Evolutionary conservation across 2,888 invertebrate genomes (phyloP).

Genomic region (Synanthedon myopaeformis): DNA sequence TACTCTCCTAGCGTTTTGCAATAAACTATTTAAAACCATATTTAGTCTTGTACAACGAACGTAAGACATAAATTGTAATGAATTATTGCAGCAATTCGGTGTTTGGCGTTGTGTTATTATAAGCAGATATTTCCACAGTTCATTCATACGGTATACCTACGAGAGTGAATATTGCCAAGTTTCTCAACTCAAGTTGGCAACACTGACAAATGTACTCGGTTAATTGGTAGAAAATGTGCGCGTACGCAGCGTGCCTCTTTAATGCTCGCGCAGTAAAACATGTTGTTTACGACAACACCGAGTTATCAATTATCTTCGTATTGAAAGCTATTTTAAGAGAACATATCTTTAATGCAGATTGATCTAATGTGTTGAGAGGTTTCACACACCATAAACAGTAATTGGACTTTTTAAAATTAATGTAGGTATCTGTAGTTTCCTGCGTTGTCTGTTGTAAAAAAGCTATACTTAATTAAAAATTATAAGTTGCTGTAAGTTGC

Average conservation of each 20-base stretch:
- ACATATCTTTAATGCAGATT: background rate
- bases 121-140: background rate
- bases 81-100: conserved; percentile 16
- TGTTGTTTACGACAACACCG: conserved; percentile 40
- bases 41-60: conserved; percentile 9
- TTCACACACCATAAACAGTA: background rate
- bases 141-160: background rate
- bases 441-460: too few species aligned
- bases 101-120: conserved; percentile 1
- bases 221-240: conserved; percentile 47
- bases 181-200: conserved; percentile 20
- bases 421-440: too few species aligned
- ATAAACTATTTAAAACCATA: background rate
- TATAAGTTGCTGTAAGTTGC: too few species aligned
- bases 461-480: too few species aligned
- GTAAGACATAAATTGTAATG: conserved; percentile 25
- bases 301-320: conserved; percentile 45
- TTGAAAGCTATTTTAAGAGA: conserved; percentile 31
- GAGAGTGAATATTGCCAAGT: conserved; percentile 10
- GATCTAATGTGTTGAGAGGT: background rate
- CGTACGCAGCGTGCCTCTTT: conserved; percentile 17
- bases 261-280: conserved; percentile 44
- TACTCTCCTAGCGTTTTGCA: background rate
- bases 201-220: conserved; percentile 44
- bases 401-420: too few species aligned